Evolutionary conservation across 1,140 invertebrate genomes (phyloP), one percentile per base, ranked within the genome.

Genomic region (Aphelenchoides fujianensis): DNA sequence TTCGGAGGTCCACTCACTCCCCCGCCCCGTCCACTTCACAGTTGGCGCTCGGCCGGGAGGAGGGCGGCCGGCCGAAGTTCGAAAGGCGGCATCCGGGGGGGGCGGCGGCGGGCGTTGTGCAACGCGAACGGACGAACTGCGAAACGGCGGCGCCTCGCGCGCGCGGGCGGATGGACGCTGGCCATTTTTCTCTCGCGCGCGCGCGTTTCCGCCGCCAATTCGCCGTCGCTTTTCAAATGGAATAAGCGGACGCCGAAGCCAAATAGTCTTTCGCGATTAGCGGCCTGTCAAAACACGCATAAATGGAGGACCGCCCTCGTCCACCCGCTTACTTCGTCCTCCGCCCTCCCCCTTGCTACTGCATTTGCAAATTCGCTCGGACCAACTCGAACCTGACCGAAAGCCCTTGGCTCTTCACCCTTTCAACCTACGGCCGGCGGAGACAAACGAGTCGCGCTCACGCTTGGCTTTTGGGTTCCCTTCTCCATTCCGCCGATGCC

Each of bases 371-470:
- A 48, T 48, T 48, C 41, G 41, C 12, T 16, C 41, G 12, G 23
- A 48, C n/a, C 12, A 48, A 48, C 41, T 12, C 41, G 41, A 48
- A 48, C 41, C 41, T 48, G 41, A 48, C 41, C n/a, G n/a, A n/a
- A n/a, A n/a, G n/a, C n/a, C n/a, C n/a, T n/a, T 48, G 41, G 41
- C 41, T 48, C 41, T 48, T 48, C 41, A 48, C 41, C 41, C n/a
- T n/a, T n/a, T n/a, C n/a, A 48, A 48, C 41, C 41, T 48, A 48
- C 23, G 41, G 41, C n/a, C n/a, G n/a, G n/a, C n/a, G n/a, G 23
- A 48, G 41, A 48, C 41, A 48, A 48, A 48, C 41, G 41, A 48
- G 41, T 48, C 41, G 41, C 41, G 41, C 41, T 48, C 41, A 48
- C 41, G 41, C 41, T 48, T 48, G 41, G 41, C 41, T 48, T 48